Evolutionary conservation across 2,888 invertebrate species (phyloP).

Genomic region (Amphipoea oculea): DNA sequence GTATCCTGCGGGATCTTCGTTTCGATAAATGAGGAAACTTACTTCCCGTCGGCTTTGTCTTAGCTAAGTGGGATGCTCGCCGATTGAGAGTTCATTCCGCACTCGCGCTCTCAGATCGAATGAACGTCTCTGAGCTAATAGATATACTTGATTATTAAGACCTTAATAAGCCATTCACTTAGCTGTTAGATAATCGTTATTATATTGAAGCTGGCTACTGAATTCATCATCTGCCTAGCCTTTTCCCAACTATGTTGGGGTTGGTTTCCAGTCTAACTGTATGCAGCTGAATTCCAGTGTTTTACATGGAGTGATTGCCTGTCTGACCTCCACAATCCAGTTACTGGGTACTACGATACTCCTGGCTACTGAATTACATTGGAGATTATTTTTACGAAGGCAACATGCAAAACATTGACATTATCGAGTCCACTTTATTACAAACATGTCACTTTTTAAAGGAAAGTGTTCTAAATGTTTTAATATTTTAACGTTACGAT

Average conservation of each 20-base stretch:
- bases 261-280: background rate
- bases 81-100: slow-evolving; percentile 72
- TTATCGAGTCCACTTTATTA: slow-evolving; percentile 6
- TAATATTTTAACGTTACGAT: slow-evolving; percentile 68
- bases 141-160: slow-evolving; percentile 48
- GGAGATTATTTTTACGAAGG: background rate
- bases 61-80: slow-evolving; percentile 74
- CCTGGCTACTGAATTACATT: background rate
- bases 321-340: too few species aligned
- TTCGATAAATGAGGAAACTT: slow-evolving; percentile 83
- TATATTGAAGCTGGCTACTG: background rate
- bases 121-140: slow-evolving; percentile 46
- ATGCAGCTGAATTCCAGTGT: too few species aligned
- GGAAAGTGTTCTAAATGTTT: slow-evolving; percentile 55
- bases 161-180: slow-evolving; percentile 37
- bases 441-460: slow-evolving; percentile 12
- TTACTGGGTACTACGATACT: background rate
- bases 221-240: background rate
- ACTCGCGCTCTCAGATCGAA: slow-evolving; percentile 55
- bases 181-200: slow-evolving; percentile 16
- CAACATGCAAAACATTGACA: background rate
- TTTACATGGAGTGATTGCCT: too few species aligned
- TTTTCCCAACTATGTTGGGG: background rate
- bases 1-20: slow-evolving; percentile 80
- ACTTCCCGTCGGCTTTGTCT: slow-evolving; percentile 80